These are phyloP conservation scores for Acronicta psi DNA, from an alignment of 2,888 invertebrate species.

Conservation along the genomic window DNA sequence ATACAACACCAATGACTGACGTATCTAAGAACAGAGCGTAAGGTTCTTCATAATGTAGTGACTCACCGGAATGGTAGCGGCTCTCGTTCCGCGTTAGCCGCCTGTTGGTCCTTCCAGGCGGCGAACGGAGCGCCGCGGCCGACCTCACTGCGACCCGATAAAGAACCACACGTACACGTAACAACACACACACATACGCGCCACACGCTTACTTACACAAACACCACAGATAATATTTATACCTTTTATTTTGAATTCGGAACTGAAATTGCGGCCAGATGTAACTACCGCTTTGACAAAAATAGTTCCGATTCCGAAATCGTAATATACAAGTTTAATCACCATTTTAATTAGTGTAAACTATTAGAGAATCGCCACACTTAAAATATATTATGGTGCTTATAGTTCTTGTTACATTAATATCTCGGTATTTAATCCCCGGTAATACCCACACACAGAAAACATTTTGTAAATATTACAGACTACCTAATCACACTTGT, in stretches of 20 bases:
- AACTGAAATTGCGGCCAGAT: conserved; percentile 55
- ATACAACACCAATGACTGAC: conserved; percentile 64
- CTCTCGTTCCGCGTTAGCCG: conserved; percentile 97
- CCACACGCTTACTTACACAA: conserved; percentile 57
- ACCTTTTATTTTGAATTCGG: conserved; percentile 58
- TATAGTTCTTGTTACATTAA: conserved; percentile 31
- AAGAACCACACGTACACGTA: conserved; percentile 84
- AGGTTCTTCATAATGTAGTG: conserved; percentile 67
- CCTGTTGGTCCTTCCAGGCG: conserved; percentile 94
- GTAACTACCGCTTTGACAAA: no score
- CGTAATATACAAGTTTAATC: conserved; percentile 57
- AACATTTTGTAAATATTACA: conserved; percentile 8
- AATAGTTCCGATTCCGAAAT: conserved; percentile 63
- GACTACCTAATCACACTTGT: conserved; percentile 7
- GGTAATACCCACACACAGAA: conserved; percentile 30
- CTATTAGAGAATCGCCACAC: conserved; percentile 31
- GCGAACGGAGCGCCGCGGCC: conserved; percentile 85
- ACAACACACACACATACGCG: conserved; percentile 72
- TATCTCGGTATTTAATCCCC: conserved; percentile 22
- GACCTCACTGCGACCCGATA: conserved; percentile 89
- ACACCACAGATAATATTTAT: conserved; percentile 49
- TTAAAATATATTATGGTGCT: conserved; percentile 28
- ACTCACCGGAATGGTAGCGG: conserved; percentile 98
- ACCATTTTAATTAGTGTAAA: conserved; percentile 45
- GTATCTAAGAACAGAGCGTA: conserved; percentile 64